A percentile compares a stretch with the other conserved stretches of the same genome.
phyloP scores from a whole-genome alignment of 2,888 invertebrate genomes.

The Trichogramma dendrolimi region DNA sequence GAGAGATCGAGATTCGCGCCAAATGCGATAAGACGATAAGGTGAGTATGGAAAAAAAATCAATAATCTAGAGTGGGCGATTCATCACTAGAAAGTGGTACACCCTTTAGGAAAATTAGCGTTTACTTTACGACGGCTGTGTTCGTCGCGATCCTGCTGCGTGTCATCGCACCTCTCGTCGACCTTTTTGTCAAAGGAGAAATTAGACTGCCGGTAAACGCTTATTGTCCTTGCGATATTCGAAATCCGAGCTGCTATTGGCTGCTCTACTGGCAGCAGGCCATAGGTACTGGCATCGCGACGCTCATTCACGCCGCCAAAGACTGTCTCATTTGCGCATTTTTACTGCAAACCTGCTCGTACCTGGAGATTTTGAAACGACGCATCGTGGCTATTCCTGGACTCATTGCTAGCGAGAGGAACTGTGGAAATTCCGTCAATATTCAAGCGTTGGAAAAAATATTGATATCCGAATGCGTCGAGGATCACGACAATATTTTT shows the following conservation, averaged over 20 bases:
- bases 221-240: constrained; percentile 29
- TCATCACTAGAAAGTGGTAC: not conserved
- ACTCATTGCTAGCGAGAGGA: no score
- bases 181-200: constrained; percentile 8
- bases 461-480: constrained; percentile 13
- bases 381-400: constrained; percentile 11
- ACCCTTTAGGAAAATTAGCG: constrained; percentile 25
- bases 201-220: constrained; percentile 21
- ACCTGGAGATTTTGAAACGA: constrained; percentile 39
- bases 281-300: constrained; percentile 24
- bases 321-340: constrained; percentile 39
- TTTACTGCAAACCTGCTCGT: constrained; percentile 36
- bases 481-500: constrained; percentile 27
- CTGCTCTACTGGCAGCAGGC: constrained; percentile 31
- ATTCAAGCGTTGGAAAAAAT: constrained; percentile 1
- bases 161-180: constrained; percentile 18
- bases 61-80: not conserved
- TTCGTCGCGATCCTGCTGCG: constrained; percentile 23
- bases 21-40: constrained; percentile 23
- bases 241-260: constrained; percentile 23
- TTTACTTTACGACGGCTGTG: constrained; percentile 28
- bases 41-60: constrained; percentile 7
- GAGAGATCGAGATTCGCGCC: constrained; percentile 18
- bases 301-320: constrained; percentile 34
- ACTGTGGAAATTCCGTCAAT: not conserved